These are phyloP conservation scores for Sebastes elongatus DNA, from an alignment of 2,797 vertebrate species.

Conservation along the genomic window DNA sequence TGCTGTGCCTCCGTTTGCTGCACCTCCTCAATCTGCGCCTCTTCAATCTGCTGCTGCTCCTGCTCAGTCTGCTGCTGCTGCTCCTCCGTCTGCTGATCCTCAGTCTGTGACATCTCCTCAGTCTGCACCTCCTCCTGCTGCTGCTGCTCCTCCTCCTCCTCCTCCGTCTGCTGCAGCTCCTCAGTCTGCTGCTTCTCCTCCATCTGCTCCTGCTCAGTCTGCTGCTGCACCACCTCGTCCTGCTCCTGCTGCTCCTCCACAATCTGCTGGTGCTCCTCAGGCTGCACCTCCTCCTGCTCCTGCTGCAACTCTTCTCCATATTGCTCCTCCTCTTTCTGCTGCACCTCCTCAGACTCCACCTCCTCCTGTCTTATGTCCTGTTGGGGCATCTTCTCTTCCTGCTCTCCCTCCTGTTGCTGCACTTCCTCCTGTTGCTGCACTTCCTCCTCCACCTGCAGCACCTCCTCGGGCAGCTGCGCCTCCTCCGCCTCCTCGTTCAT, in stretches of 20 bases:
- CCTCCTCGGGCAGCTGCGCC: neutral
- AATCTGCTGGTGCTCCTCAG: neutral
- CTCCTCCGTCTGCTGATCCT: conserved; percentile 5
- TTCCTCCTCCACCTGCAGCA: neutral
- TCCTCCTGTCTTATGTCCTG: neutral
- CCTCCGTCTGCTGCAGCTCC: neutral
- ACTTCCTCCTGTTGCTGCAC: neutral
- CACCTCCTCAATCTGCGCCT: neutral
- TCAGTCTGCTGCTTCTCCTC: neutral
- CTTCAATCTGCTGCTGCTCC: conserved; percentile 1
- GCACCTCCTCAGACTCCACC: neutral
- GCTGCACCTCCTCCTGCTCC: neutral
- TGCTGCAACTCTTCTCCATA: neutral
- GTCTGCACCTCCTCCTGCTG: conserved; percentile 19
- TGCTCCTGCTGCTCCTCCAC: neutral
- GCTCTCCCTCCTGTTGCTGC: neutral
- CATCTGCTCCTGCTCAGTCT: neutral
- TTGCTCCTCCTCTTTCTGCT: neutral
- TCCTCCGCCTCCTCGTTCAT: conserved; percentile 60
- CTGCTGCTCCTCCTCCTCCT: neutral
- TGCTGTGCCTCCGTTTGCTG: conserved; percentile 3
- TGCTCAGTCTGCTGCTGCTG: conserved; percentile 6
- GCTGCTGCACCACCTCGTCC: neutral
- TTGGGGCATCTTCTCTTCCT: neutral
- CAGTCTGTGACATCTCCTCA: neutral